Evolutionary conservation across 2,888 invertebrate species (phyloP), one percentile per base, ranked within the genome.

Genomic region (Oscheius sp.): DNA sequence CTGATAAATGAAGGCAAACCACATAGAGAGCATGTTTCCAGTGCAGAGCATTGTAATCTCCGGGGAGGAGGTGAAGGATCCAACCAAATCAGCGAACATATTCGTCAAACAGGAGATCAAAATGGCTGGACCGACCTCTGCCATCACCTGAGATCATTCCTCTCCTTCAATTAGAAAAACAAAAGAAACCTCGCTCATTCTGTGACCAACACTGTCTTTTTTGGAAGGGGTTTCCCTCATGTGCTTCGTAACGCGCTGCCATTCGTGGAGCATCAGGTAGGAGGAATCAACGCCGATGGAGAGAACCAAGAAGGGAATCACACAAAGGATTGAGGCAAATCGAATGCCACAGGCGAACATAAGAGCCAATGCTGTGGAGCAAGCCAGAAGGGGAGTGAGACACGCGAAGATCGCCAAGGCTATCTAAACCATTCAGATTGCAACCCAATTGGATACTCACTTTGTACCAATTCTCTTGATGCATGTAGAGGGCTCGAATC

Each of bases 191-290:
- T 78, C 73, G 17, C 79, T 70, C 15, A 83, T 58, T 34, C 82
- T 65, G 27, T 73, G 68, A 4, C 69, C 83, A 1, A 76, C 76
- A 8, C 75, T 74, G 66, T 82, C 82, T 27, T 52, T 52, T 20
- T 64, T 52, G 3, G 33, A 17, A 1, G 64, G 64, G 0, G 52
- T 23, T 15, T 52, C 52, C 15, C 57, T 58, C 31, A 78, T 67
- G 33, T 76, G 70, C 25, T 74, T 75, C 2, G 78, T 77, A 6
- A 83, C 75, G 37, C 80, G 48, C 65, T 84, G 82, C 84, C 84
- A 84, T 5, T 82, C 77, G 53, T 84, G 84, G 31, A 84, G 79
- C 84, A 84, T 84, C 45, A 84, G 69, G 61, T 84, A 84, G 17
- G 84, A 80, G 63, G 83, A 82, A 65, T 84, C 84, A 20, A 80